Evolutionary conservation across 1,140 invertebrate genomes (phyloP).

Genomic region (Teleopsis dalmanni): DNA sequence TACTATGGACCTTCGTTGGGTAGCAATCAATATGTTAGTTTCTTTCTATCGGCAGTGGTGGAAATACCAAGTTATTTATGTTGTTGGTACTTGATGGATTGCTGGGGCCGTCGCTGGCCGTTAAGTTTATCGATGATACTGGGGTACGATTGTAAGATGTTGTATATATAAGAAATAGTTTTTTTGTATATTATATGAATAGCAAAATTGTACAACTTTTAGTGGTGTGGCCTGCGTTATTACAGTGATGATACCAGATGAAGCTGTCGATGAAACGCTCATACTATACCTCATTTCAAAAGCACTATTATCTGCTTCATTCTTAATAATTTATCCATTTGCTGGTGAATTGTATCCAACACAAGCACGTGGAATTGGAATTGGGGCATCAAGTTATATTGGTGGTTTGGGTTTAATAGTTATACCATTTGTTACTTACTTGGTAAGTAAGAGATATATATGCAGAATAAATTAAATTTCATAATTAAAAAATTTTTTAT

Average conservation of each 20-base stretch:
- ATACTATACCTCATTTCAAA: slow-evolving; percentile 79
- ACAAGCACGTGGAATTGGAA: slow-evolving; percentile 74
- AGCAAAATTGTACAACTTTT: too few relatives aligned
- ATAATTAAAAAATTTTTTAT: slow-evolving; percentile 14
- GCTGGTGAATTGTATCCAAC: slow-evolving; percentile 84
- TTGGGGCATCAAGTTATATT: slow-evolving; percentile 82
- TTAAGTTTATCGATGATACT: slow-evolving; percentile 74
- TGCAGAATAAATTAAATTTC: not conserved
- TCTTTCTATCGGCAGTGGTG: slow-evolving; percentile 72
- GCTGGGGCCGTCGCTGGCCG: slow-evolving; percentile 74
- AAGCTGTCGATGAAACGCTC: slow-evolving; percentile 63
- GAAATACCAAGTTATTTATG: slow-evolving; percentile 79
- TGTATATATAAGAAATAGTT: not conserved
- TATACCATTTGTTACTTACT: slow-evolving; percentile 83
- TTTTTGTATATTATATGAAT: not conserved
- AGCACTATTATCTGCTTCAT: slow-evolving; percentile 82
- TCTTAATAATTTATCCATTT: slow-evolving; percentile 84
- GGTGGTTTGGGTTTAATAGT: slow-evolving; percentile 79
- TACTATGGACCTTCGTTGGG: slow-evolving; percentile 81
- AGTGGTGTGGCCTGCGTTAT: slow-evolving; percentile 74
- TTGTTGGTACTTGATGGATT: slow-evolving; percentile 78
- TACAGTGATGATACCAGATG: slow-evolving; percentile 67
- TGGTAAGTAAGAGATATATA: slow-evolving; percentile 51
- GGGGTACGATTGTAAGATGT: slow-evolving; percentile 20
- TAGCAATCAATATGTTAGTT: slow-evolving; percentile 76